A percentile compares a stretch with the other conserved stretches of the same genome.
phyloP scores from a whole-genome alignment of 2,888 invertebrate genomes.

The Philereme transversata region DNA sequence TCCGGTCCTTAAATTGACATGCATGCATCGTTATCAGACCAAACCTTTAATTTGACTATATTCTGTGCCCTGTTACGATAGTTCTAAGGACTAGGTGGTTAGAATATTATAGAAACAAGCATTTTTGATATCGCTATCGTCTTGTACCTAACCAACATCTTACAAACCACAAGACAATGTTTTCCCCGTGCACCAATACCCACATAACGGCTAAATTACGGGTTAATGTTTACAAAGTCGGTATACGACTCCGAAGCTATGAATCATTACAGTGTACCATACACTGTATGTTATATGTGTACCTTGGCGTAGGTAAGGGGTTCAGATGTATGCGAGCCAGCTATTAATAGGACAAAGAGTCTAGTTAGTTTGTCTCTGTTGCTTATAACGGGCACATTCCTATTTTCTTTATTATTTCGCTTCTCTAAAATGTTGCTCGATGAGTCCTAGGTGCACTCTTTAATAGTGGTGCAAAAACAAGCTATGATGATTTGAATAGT shows the following conservation, averaged over 20 bases:
- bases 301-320: constrained; percentile 10
- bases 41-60: too few species aligned
- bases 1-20: too few species aligned
- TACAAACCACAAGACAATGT: constrained; percentile 16
- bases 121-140: neutral
- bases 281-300: neutral
- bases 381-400: neutral
- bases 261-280: constrained; percentile 18
- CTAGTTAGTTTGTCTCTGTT: neutral
- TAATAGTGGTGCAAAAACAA: too few species aligned
- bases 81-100: too few species aligned
- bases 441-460: too few species aligned
- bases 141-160: constrained; percentile 5
- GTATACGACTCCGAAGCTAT: constrained; percentile 6
- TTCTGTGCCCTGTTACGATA: too few species aligned
- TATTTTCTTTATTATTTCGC: neutral
- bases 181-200: constrained; percentile 6
- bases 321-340: neutral
- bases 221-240: constrained; percentile 30
- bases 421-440: too few species aligned
- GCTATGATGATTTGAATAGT: too few species aligned
- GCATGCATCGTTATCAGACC: too few species aligned
- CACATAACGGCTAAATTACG: constrained; percentile 21
- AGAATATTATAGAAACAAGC: neutral
- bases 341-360: constrained; percentile 2